phyloP scores from a whole-genome alignment of 2,888 invertebrate genomes.

The Terebella lapidaria region DNA sequence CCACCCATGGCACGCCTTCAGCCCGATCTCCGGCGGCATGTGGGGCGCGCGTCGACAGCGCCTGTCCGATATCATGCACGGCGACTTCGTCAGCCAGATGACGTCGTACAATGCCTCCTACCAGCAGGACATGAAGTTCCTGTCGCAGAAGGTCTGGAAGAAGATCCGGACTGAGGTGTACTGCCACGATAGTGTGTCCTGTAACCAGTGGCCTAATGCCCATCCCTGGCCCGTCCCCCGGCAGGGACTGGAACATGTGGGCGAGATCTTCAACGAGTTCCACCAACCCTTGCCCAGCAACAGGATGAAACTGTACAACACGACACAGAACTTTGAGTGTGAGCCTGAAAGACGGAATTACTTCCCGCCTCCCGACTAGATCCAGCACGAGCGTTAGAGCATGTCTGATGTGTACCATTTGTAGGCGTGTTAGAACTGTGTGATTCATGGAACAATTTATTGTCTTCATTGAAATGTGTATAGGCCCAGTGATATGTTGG shows the following conservation, averaged over 20 bases:
- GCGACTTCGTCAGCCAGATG: not conserved
- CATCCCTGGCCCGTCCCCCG: not conserved
- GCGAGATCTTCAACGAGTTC: not conserved
- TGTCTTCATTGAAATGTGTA: too few relatives aligned
- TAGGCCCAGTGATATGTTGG: too few relatives aligned
- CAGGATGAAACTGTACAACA: not conserved
- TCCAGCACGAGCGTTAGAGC: too few relatives aligned
- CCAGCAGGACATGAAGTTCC: slow-evolving; percentile 6
- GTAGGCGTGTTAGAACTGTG: too few relatives aligned
- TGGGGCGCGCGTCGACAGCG: slow-evolving; percentile 5
- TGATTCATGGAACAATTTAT: too few relatives aligned
- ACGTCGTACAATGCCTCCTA: not conserved
- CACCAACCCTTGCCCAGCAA: not conserved
- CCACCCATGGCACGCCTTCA: slow-evolving; percentile 8
- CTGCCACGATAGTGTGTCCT: not conserved
- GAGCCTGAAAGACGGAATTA: too few relatives aligned
- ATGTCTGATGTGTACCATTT: too few relatives aligned
- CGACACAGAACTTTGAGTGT: not conserved
- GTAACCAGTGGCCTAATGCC: not conserved
- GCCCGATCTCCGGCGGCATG: slow-evolving; percentile 4
- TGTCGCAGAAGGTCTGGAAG: not conserved
- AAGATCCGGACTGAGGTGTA: not conserved
- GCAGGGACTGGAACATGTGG: not conserved
- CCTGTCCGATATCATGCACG: not conserved
- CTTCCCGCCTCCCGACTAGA: too few relatives aligned